Evolutionary conservation across 2,113 vertebrate genomes (phyloP).

Genomic region (Condylura cristata): DNA sequence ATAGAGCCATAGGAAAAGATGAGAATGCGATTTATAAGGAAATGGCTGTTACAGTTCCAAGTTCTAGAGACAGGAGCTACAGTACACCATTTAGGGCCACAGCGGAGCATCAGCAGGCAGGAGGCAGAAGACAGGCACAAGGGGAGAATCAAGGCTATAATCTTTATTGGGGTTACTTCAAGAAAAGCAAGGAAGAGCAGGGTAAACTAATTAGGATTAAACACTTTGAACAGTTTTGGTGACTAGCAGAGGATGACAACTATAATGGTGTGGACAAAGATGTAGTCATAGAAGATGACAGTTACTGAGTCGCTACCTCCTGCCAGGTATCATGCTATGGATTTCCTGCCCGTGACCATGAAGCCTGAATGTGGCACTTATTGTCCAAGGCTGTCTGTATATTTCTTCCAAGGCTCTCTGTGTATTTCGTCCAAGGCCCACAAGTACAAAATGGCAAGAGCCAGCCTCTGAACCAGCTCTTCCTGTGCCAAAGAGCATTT

Average conservation of each 20-base stretch:
- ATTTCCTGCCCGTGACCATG: neutral
- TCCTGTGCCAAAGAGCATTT: too few relatives aligned
- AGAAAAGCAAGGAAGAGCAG: neutral
- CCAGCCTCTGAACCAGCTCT: neutral
- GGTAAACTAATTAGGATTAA: neutral
- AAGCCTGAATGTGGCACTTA: neutral
- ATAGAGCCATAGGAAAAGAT: neutral
- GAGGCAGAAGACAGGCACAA: too few relatives aligned
- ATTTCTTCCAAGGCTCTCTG: too few relatives aligned
- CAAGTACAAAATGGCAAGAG: neutral
- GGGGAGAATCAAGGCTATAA: neutral
- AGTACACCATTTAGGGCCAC: too few relatives aligned
- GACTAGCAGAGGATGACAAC: fast-evolving
- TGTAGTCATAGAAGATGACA: too few relatives aligned
- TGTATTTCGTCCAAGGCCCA: too few relatives aligned
- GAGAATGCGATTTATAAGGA: neutral
- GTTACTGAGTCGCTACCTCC: neutral
- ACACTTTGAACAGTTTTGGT: neutral
- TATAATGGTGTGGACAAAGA: neutral
- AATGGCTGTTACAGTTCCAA: neutral
- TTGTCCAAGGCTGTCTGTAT: neutral
- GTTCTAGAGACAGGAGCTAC: neutral
- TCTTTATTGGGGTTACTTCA: neutral
- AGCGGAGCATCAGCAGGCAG: neutral
- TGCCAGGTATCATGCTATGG: fast-evolving